Percentiles rank a stretch among this genome's conserved stretches.
phyloP scores from a whole-genome alignment of 2,797 vertebrate genomes.

The Fundulus diaphanus region DNA sequence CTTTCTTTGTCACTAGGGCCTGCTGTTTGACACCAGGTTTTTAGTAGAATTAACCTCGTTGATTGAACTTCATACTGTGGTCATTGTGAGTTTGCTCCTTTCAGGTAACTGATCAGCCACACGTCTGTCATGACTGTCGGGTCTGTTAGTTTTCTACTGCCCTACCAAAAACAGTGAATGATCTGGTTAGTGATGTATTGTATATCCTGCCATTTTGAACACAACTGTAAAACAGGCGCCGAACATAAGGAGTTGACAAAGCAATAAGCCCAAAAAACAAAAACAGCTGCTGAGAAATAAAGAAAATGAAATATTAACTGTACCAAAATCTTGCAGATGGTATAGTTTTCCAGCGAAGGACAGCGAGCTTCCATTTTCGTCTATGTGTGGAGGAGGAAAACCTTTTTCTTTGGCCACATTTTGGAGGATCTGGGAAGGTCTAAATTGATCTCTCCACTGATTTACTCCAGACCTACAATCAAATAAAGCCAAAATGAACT shows the following conservation, averaged over 20 bases:
- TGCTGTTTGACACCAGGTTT: no score
- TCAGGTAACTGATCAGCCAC: no score
- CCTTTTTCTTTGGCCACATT: slow-evolving; percentile 88
- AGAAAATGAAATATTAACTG: slow-evolving; percentile 22
- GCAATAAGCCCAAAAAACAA: not conserved
- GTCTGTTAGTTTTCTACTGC: no score
- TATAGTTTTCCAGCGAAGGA: slow-evolving; percentile 86
- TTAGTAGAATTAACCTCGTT: no score
- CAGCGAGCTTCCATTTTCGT: slow-evolving; percentile 86
- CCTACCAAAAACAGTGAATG: no score
- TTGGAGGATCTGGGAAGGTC: slow-evolving; percentile 90
- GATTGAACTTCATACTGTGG: no score
- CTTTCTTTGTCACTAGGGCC: no score
- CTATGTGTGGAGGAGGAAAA: slow-evolving; percentile 77
- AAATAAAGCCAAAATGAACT: not conserved
- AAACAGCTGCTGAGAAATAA: not conserved
- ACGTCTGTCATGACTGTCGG: no score
- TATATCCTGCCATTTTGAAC: no score
- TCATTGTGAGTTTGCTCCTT: no score
- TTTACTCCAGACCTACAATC: slow-evolving; percentile 91
- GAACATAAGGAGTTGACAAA: not conserved
- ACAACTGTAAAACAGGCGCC: not conserved
- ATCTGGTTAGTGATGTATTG: no score
- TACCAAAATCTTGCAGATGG: slow-evolving; percentile 90
- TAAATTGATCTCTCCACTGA: slow-evolving; percentile 94